Evolutionary conservation across 2,113 vertebrate genomes (phyloP), one percentile per base, ranked within the genome.

Genomic region (Suricata suricatta): DNA sequence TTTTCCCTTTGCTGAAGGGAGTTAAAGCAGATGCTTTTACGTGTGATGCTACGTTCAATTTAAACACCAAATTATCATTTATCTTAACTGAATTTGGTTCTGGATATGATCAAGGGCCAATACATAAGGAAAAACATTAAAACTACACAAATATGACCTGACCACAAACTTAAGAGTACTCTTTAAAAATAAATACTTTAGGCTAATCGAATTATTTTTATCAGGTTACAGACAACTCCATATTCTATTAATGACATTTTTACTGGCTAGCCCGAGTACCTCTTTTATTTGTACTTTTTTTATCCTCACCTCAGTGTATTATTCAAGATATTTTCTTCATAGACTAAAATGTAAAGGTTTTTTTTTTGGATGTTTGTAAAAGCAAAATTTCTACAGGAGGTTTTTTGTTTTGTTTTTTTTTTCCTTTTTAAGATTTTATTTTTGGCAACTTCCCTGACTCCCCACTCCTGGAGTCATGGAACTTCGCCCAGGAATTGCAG

Each of bases 181-280:
- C 54, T 57, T 95, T 92, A 38, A 88, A 95, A 92, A 77, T 69
- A 93, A 68, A 11, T 29, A 95, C 64, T 95, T 91, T 90, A 71
- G 33, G 71, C 41, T 79, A 71, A 64, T 85, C n/a, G 64, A 88
- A 76, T 93, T 74, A 94, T 52, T 93, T 90, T 76, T 74, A 89
- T 80, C 47, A 41, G 96, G 12, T 82, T 95, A 86, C 3, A 93
- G 74, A 84, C 54, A 92, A 63, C 83, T 83, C 8, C 44, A 72
- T 44, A 95, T 2, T 69, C 3, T 77, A 69, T 23, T 92, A 63
- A 72, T 50, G 41, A 90, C 50, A 95, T 86, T 91, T 94, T 96
- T 66, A 93, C 13, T 41, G 50, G 77, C 21, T 76, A 63, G n/a
- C 11, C 71, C 3, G 44, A 90, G 11, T 64, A 96, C 14, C 11